Percentiles rank a stretch among this genome's conserved stretches.
Evolutionary conservation across 2,888 invertebrate genomes (phyloP).

Genomic region (Augiades crinisus): DNA sequence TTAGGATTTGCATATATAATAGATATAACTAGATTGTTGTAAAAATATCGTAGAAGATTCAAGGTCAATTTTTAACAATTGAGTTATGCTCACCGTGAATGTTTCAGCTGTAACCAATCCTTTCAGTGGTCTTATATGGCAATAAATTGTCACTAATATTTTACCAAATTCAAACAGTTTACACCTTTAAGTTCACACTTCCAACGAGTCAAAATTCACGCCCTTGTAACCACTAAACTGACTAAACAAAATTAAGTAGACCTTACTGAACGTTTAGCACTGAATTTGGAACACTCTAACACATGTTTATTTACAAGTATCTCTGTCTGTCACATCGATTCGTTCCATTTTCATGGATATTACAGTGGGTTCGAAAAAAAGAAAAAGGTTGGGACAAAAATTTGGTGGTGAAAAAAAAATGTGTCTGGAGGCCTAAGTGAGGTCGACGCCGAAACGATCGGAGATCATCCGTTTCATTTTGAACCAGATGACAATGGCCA

Average conservation of each 20-base stretch:
- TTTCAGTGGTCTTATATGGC: conserved; percentile 25
- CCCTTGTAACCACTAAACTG: conserved; percentile 63
- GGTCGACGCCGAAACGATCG: conserved; percentile 49
- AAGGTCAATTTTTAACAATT: conserved; percentile 2
- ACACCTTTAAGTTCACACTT: conserved; percentile 70
- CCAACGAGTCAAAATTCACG: conserved; percentile 66
- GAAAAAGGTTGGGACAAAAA: conserved; percentile 15
- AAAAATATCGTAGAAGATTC: neutral
- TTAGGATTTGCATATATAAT: too few relatives aligned
- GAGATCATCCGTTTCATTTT: conserved; percentile 61
- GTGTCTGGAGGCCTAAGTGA: conserved; percentile 38
- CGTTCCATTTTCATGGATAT: conserved; percentile 20
- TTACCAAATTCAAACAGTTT: conserved; percentile 28
- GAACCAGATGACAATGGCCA: conserved; percentile 15
- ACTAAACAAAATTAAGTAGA: conserved; percentile 59
- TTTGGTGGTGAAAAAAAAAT: conserved; percentile 7
- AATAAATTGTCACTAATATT: conserved; percentile 24
- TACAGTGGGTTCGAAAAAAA: neutral
- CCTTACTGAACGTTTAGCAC: conserved; percentile 72
- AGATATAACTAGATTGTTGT: too few relatives aligned
- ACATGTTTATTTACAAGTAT: conserved; percentile 37
- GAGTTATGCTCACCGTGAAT: conserved; percentile 27
- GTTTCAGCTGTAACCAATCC: conserved; percentile 36
- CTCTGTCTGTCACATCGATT: conserved; percentile 43
- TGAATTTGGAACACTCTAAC: conserved; percentile 56